phyloP scores from a whole-genome alignment of 2,797 vertebrate species.

The Distichodus sexfasciatus region DNA sequence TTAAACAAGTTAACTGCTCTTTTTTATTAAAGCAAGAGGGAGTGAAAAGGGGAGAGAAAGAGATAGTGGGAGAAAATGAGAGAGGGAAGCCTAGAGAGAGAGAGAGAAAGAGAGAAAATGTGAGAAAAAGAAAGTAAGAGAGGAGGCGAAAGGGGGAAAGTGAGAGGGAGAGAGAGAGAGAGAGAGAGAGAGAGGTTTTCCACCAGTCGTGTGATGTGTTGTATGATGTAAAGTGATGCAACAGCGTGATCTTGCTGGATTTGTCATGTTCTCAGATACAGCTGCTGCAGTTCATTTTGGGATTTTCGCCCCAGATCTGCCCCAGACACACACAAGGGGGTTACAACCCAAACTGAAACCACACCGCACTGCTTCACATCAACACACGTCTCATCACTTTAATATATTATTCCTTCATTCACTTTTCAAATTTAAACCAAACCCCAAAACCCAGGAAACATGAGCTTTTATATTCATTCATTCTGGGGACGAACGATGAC shows the following conservation, averaged over 20 bases:
- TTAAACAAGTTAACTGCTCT: too few species aligned
- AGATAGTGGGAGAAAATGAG: too few species aligned
- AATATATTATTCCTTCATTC: too few species aligned
- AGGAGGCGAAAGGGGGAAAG: background rate
- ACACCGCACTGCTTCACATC: background rate
- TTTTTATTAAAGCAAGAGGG: too few species aligned
- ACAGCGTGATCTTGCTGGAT: conserved; percentile 13
- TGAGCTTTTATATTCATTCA: too few species aligned
- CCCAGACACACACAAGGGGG: background rate
- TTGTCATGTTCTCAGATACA: background rate
- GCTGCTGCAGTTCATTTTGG: conserved; percentile 12
- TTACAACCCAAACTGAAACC: background rate
- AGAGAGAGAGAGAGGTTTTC: conserved; percentile 22
- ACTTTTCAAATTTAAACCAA: too few species aligned
- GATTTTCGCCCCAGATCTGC: conserved; percentile 6
- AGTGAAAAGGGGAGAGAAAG: too few species aligned
- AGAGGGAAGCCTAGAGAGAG: too few species aligned
- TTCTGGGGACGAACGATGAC: too few species aligned
- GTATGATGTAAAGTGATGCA: conserved; percentile 48
- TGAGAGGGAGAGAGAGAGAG: background rate
- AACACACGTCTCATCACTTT: background rate
- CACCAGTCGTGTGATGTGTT: background rate
- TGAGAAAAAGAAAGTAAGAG: too few species aligned
- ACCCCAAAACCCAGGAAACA: too few species aligned
- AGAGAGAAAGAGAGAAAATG: too few species aligned